phyloP scores from a whole-genome alignment of 2,888 invertebrate genomes.

The Polylopha cassiicola region DNA sequence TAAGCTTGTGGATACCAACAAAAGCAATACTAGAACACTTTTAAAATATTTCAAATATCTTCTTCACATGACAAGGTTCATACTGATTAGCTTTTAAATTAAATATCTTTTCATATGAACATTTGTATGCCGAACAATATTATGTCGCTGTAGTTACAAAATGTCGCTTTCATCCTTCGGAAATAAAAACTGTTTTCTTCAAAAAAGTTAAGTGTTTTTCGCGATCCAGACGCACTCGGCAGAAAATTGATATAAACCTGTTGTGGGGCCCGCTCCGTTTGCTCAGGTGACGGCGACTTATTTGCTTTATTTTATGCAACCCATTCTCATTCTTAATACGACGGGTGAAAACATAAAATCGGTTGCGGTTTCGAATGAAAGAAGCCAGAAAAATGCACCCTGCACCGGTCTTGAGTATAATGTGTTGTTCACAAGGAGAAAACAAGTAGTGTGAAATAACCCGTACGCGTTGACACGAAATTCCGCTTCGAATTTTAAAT shows the following conservation, averaged over 20 bases:
- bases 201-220: constrained; percentile 60
- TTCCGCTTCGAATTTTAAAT: constrained; percentile 10
- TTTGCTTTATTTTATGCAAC: constrained; percentile 39
- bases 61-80: too few species aligned
- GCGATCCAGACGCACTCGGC: constrained; percentile 67
- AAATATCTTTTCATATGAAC: too few species aligned
- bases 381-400: constrained; percentile 61
- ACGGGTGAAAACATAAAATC: constrained; percentile 34
- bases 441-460: constrained; percentile 53
- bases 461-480: constrained; percentile 13
- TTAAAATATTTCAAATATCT: too few species aligned
- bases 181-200: constrained; percentile 32
- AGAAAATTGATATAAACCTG: constrained; percentile 75
- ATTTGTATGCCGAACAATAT: too few species aligned
- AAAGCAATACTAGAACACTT: too few species aligned
- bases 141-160: too few species aligned
- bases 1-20: too few species aligned
- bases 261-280: constrained; percentile 61
- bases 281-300: constrained; percentile 64
- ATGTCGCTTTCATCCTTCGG: constrained; percentile 14
- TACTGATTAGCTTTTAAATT: too few species aligned
- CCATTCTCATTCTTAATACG: constrained; percentile 36
- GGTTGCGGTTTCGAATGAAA: constrained; percentile 32
- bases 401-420: constrained; percentile 53
- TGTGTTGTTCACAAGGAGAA: constrained; percentile 53